These are phyloP conservation scores for Trilocha varians DNA, from an alignment of 2,888 invertebrate species.

Conservation along the genomic window DNA sequence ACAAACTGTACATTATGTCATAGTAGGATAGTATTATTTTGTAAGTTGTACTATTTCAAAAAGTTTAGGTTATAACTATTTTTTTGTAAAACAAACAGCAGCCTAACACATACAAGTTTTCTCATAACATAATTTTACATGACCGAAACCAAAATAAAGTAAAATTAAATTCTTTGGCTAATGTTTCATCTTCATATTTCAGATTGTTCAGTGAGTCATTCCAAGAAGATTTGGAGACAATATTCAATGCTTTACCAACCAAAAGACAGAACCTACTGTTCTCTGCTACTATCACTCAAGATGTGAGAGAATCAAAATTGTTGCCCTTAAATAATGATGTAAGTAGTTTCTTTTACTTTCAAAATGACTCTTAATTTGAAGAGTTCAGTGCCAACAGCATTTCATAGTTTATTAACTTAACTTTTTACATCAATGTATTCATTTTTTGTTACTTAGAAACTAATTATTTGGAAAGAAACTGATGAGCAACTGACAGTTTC, in stretches of 20 bases:
- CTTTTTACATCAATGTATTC: background rate
- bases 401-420: background rate
- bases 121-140: background rate
- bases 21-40: no score
- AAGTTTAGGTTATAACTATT: no score
- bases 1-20: no score
- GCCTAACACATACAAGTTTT: no score
- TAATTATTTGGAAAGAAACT: constrained; percentile 77
- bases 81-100: no score
- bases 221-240: constrained; percentile 85
- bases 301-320: constrained; percentile 79
- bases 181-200: constrained; percentile 12
- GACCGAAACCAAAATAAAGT: no score
- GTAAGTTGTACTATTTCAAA: no score
- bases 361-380: background rate
- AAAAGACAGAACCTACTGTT: constrained; percentile 91
- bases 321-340: constrained; percentile 76
- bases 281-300: constrained; percentile 95
- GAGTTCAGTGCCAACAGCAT: background rate
- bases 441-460: constrained; percentile 40
- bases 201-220: constrained; percentile 83
- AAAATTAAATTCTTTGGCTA: background rate
- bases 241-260: constrained; percentile 83
- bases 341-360: constrained; percentile 27
- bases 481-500: constrained; percentile 87